Evolutionary conservation across 92 coral and sea anemone genomes (phyloP), one percentile per base, ranked within the genome.

Genomic region (Plumapathes pennacea): DNA sequence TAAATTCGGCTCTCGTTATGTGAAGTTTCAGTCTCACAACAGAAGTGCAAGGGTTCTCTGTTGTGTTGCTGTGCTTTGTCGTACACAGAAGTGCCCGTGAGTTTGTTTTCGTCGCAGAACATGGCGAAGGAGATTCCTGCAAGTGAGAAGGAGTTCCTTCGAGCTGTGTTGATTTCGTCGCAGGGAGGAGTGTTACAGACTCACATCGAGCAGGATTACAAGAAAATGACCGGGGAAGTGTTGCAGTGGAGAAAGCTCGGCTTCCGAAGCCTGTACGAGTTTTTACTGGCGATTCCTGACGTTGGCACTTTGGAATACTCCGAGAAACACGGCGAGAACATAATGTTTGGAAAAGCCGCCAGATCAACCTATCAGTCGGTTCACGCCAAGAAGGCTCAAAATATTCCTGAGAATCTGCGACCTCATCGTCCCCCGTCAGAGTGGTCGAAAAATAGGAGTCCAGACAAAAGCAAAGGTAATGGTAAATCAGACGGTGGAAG

Each of bases 261-360:
- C n/a, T 91, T 70, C 64, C 30, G 46, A 23, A 68, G 69, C 54
- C 68, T 91, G 27, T 81, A 67, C 27, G 92, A 88, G 52, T 88
- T 91, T 71, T 60, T 91, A 44, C 48, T 52, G 10, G 96, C 97
- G 1, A 46, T 91, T 18, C 97, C 97, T 5, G 97, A 88, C 53
- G 92, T 91, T 31, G 95, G 89, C 30, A 52, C 90, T 15, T 48
- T 91, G 72, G 77, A 89, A 12, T 91, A 78, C 64, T 83, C 89
- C 11, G 60, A 57, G 1, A 91, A 91, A 34, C 88, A 91, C 45
- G 54, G 77, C 5, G 92, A 88, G 41, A 91, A 91, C 59, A 69
- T 69, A 17, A 85, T 91, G 2, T 91, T 78, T 41, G 97, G 92
- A 4, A 87, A 83, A 0, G 62, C 59, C 2, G 83, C 76, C 5